phyloP scores from a whole-genome alignment of 2,797 vertebrate species.

The Cossypha niveicapilla region DNA sequence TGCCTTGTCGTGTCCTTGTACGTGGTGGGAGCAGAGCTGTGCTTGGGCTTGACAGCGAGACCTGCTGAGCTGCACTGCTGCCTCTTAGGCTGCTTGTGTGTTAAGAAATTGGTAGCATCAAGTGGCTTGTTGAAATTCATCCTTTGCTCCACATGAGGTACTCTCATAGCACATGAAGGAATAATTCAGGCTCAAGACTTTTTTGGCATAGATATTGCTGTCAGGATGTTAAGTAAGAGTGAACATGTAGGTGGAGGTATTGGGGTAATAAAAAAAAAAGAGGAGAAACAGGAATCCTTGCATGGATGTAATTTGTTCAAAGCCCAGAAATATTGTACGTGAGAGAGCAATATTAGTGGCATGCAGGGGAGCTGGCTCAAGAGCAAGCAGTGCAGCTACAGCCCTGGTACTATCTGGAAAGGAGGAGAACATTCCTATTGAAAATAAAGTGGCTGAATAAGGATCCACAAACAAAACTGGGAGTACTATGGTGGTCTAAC shows the following conservation, averaged over 20 bases:
- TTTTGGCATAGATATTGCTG: neutral
- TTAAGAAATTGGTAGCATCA: neutral
- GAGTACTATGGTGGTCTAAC: neutral
- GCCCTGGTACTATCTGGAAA: neutral
- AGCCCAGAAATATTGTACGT: neutral
- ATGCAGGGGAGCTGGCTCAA: constrained; percentile 5
- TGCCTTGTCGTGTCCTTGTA: neutral
- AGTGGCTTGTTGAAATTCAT: constrained; percentile 23
- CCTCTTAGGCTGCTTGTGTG: neutral
- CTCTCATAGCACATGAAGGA: neutral
- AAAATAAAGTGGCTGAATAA: neutral
- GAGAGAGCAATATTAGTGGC: neutral
- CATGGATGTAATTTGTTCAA: neutral
- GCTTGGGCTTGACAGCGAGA: neutral
- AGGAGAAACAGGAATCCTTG: neutral
- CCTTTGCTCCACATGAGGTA: neutral
- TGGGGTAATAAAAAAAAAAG: neutral
- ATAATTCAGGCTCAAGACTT: neutral
- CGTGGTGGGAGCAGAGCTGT: neutral
- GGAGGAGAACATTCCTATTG: neutral
- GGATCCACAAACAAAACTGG: neutral
- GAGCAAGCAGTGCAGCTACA: neutral
- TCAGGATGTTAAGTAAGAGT: neutral
- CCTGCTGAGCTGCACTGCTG: neutral
- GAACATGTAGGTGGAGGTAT: neutral